Evolutionary conservation across 2,797 vertebrate genomes (phyloP).

Genomic region (Crenuchus spilurus): DNA sequence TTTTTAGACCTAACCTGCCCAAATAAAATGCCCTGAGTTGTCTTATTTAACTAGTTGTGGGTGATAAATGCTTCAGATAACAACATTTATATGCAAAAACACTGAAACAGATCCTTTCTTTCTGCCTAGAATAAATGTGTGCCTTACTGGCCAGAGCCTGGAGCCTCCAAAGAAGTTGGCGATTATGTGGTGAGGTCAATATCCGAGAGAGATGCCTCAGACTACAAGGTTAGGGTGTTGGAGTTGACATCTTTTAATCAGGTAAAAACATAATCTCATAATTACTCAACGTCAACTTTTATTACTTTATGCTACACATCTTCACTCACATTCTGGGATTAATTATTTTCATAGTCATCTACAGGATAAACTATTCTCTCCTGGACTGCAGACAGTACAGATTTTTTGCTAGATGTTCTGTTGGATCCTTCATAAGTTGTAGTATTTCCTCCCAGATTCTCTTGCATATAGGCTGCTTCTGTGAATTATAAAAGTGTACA

Average conservation of each 20-base stretch:
- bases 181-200: constrained; percentile 75
- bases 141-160: constrained; percentile 88
- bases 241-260: constrained; percentile 71
- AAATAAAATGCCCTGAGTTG: no score
- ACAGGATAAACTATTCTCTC: no score
- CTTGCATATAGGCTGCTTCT: background rate
- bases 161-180: constrained; percentile 73
- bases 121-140: constrained; percentile 90
- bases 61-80: no score
- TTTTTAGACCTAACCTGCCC: no score
- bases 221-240: constrained; percentile 87
- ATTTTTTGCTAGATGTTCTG: background rate
- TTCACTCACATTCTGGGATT: background rate
- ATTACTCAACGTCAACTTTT: no score
- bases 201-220: constrained; percentile 77
- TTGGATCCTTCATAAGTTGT: background rate
- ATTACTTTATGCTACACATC: no score
- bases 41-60: no score
- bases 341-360: background rate
- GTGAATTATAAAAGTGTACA: background rate
- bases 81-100: no score
- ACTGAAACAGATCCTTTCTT: no score
- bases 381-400: no score
- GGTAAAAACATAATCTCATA: constrained; percentile 73
- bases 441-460: background rate